These are phyloP conservation scores for Trachelipus rathkii DNA, from an alignment of 1,140 invertebrate species.

Conservation along the genomic window DNA sequence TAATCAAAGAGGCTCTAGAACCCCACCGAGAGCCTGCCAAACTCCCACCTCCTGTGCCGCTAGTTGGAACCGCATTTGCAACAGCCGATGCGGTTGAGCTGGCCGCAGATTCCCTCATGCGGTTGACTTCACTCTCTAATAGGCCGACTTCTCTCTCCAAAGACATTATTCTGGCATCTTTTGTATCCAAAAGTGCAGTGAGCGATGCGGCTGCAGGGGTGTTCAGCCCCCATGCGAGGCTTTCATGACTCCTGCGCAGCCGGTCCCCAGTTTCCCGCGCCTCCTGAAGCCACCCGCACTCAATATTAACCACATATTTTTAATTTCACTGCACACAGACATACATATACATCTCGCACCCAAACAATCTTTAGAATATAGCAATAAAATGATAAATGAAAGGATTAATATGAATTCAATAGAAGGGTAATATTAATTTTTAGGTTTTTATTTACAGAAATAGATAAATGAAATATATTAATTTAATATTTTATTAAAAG, in stretches of 20 bases:
- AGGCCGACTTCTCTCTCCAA: conserved; percentile 75
- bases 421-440: too few relatives aligned
- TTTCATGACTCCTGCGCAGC: conserved; percentile 39
- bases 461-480: too few relatives aligned
- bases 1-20: conserved; percentile 39
- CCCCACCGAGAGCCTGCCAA: conserved; percentile 38
- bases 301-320: conserved; percentile 13
- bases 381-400: too few relatives aligned
- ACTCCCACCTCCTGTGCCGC: conserved; percentile 27
- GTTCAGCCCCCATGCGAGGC: conserved; percentile 48
- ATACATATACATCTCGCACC: too few relatives aligned
- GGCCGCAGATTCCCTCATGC: conserved; percentile 57
- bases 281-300: conserved; percentile 43
- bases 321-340: too few relatives aligned
- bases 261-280: conserved; percentile 38
- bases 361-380: too few relatives aligned
- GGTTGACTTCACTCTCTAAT: conserved; percentile 57
- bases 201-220: conserved; percentile 60
- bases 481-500: too few relatives aligned
- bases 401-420: too few relatives aligned
- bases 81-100: conserved; percentile 29
- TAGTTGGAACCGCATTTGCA: conserved; percentile 14
- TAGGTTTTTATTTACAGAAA: too few relatives aligned
- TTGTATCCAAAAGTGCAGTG: conserved; percentile 71
- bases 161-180: conserved; percentile 76